These are phyloP conservation scores for Aptenodytes patagonicus DNA, from an alignment of 2,113 vertebrate genomes.

Conservation along the genomic window DNA sequence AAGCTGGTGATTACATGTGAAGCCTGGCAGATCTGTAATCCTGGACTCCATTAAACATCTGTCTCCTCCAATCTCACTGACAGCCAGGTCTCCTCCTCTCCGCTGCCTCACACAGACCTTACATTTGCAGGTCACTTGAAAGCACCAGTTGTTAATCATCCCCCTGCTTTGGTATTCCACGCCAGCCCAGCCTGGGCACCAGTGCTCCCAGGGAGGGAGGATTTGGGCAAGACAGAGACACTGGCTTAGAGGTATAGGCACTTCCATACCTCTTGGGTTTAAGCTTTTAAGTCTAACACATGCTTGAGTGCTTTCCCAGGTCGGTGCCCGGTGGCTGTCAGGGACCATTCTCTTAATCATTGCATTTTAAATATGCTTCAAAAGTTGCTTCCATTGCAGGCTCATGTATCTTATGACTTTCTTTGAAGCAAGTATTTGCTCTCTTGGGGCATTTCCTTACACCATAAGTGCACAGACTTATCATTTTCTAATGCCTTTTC, in stretches of 20 bases:
- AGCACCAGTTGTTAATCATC: background rate
- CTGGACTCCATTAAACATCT: constrained; percentile 59
- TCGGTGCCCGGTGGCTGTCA: background rate
- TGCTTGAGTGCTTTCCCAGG: background rate
- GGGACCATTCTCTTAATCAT: background rate
- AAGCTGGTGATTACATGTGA: constrained; percentile 32
- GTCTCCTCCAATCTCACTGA: constrained; percentile 56
- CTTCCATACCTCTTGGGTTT: background rate
- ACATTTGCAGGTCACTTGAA: background rate
- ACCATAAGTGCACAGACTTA: background rate
- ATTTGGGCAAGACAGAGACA: background rate
- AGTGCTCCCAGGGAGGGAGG: background rate
- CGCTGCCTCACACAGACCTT: background rate
- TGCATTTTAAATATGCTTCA: background rate
- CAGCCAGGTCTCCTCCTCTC: constrained; percentile 20
- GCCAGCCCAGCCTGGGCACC: background rate
- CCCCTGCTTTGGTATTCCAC: background rate
- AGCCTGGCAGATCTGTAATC: constrained; percentile 43
- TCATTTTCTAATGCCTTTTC: background rate
- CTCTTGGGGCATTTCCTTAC: background rate
- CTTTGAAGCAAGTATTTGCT: background rate
- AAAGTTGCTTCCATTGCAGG: background rate
- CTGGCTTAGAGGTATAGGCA: background rate
- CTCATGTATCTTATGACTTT: background rate
- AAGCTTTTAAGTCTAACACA: background rate